phyloP scores from a whole-genome alignment of 2,113 vertebrate genomes.

The Tetrao urogallus region DNA sequence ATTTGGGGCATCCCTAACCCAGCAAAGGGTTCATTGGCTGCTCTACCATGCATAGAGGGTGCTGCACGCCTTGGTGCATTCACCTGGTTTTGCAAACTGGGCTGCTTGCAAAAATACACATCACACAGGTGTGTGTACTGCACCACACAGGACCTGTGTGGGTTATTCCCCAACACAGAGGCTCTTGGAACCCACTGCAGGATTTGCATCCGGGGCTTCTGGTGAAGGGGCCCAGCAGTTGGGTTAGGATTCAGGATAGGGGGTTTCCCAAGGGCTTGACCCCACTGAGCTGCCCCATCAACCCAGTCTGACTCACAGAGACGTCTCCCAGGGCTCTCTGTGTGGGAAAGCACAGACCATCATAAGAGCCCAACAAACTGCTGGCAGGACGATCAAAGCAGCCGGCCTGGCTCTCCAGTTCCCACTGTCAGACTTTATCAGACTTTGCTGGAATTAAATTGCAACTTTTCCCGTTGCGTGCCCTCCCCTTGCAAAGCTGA shows the following conservation, averaged over 20 bases:
- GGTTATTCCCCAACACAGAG: background rate
- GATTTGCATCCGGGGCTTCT: background rate
- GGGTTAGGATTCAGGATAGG: background rate
- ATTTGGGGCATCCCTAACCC: background rate
- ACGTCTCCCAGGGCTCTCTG: background rate
- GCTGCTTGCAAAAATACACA: background rate
- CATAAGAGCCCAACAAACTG: background rate
- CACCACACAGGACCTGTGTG: background rate
- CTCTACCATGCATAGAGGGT: background rate
- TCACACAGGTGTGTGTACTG: background rate
- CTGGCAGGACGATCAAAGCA: background rate
- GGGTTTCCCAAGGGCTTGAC: background rate
- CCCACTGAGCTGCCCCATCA: background rate
- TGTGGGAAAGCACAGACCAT: background rate
- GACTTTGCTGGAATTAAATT: background rate
- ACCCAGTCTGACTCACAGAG: background rate
- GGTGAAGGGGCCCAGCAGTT: background rate
- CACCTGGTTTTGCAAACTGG: background rate
- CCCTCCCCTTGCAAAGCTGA: background rate
- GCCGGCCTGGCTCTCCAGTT: fast-evolving
- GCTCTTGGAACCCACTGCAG: background rate
- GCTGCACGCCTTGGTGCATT: background rate
- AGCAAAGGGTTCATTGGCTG: fast-evolving
- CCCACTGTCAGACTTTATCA: background rate
- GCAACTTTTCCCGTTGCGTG: fast-evolving